Base-by-base conservation (phyloP, 2,888 invertebrate species). In the Pomacea canaliculata region DNA sequence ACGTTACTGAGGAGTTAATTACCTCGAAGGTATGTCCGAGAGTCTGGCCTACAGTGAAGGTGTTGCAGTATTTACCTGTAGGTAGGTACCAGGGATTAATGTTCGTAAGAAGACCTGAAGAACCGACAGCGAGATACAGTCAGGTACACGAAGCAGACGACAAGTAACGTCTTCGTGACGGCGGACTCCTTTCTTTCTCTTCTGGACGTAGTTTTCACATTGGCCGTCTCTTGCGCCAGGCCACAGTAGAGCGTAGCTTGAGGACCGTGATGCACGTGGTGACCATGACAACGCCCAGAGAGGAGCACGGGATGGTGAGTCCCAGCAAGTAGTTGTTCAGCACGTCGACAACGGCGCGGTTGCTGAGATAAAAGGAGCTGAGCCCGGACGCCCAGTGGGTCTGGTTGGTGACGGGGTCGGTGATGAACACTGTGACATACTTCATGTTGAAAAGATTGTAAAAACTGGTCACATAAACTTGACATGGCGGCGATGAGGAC, bases 1-100 rank as follows among this genome's bases (percentile, higher is more conserved):
- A 74, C 19, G 62, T 74, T 48, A 69, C 13, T 23, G 74, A 68
- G 16, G 74, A 74, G 69, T 74, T 74, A 62, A 69, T 69, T 49
- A 74, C 69, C 62, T 74, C 74, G 37, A 69, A 74, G 23, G 51
- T 16, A 68, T 74, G 74, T 8, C 46, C 63, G 19, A 69, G 18
- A 16, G 74, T 49, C 74, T 74, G 68, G 3, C n/a, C 27, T n/a
- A 74, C 37, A n/a, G 60, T 27, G 46, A 74, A 74, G 10, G 62
- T 74, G 74, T 74, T 74, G 69, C 74, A 74, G 62, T 48, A 63
- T 51, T 74, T 74, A 7, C 74, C 73, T 7, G 68, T 19, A 7
- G 73, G 73, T n/a, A 68, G 37, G 37, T 73, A 73, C 0, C 73
- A 18, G 73, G 73, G 16, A 73, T 46, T 7, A 73, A 56, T 0